Conservation (phyloP, 2,113 vertebrate species). For the Corythaixoides concolor region DNA sequence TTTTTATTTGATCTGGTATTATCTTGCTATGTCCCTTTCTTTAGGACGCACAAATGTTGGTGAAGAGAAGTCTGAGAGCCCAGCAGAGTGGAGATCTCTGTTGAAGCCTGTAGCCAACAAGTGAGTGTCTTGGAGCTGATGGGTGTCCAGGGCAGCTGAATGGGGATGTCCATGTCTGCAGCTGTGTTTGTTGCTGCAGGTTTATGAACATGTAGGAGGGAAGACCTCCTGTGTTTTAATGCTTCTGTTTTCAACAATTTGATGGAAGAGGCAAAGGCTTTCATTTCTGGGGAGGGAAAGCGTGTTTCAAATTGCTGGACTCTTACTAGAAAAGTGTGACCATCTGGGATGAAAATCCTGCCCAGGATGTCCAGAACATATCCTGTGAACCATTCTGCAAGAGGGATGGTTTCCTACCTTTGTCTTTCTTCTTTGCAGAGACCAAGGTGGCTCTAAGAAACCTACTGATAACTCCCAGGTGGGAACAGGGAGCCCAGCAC, state of each 20-base stretch:
- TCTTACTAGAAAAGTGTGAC: neutral
- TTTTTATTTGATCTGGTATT: neutral
- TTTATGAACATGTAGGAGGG: neutral
- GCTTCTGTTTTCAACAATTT: neutral
- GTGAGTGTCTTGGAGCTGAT: slow-evolving; percentile 57
- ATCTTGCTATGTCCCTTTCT: neutral
- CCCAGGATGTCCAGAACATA: neutral
- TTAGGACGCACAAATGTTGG: neutral
- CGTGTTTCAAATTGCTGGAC: neutral
- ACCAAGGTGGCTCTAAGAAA: slow-evolving; percentile 29
- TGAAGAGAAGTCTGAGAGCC: slow-evolving; percentile 64
- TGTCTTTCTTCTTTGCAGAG: slow-evolving; percentile 42
- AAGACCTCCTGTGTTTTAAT: neutral
- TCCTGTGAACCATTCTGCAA: neutral
- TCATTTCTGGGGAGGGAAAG: neutral
- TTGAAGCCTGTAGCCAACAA: slow-evolving; percentile 77
- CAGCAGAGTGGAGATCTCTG: slow-evolving; percentile 76
- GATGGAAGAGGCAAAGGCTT: neutral
- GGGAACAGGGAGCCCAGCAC: neutral
- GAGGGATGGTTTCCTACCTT: neutral
- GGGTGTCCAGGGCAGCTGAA: neutral
- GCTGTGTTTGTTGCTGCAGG: neutral
- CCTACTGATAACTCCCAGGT: neutral
- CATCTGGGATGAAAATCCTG: neutral
- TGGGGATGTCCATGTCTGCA: neutral